Conservation (phyloP, 1,140 invertebrate genomes). For the Heterodera carotae region DNA sequence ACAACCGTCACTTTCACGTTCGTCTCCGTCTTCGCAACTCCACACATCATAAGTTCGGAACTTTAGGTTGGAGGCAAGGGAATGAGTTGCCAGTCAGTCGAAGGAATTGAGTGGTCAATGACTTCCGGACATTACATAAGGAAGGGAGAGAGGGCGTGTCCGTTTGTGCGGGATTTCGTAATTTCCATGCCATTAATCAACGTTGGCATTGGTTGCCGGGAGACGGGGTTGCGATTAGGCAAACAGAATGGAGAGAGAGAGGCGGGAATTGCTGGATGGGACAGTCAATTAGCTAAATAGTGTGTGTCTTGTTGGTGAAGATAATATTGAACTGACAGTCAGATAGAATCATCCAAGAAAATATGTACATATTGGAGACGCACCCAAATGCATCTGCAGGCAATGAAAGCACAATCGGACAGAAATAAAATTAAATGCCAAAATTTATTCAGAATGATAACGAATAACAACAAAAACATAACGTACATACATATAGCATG, state of each 20-base stretch:
- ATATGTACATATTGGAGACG: too few species aligned
- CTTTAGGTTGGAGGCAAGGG: neutral
- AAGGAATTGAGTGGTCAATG: neutral
- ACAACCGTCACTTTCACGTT: neutral
- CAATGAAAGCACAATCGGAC: too few species aligned
- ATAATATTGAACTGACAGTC: too few species aligned
- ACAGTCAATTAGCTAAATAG: too few species aligned
- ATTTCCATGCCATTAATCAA: too few species aligned
- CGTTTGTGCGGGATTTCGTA: too few species aligned
- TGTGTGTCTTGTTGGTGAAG: too few species aligned
- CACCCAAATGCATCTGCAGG: too few species aligned
- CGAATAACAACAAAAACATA: neutral
- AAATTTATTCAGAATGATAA: slow-evolving; percentile 11
- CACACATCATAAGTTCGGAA: neutral
- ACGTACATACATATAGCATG: neutral
- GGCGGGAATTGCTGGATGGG: neutral
- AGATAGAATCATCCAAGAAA: too few species aligned
- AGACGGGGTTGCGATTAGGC: neutral
- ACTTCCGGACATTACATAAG: neutral
- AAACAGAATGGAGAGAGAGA: neutral
- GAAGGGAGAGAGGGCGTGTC: neutral
- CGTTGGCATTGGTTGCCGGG: neutral
- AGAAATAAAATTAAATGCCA: too few species aligned
- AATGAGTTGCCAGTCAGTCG: neutral
- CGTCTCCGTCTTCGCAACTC: neutral